A percentile compares a stretch with the other conserved stretches of the same genome.
Evolutionary conservation across 1,140 invertebrate genomes (phyloP).

Genomic region (Globodera ellingtonae): DNA sequence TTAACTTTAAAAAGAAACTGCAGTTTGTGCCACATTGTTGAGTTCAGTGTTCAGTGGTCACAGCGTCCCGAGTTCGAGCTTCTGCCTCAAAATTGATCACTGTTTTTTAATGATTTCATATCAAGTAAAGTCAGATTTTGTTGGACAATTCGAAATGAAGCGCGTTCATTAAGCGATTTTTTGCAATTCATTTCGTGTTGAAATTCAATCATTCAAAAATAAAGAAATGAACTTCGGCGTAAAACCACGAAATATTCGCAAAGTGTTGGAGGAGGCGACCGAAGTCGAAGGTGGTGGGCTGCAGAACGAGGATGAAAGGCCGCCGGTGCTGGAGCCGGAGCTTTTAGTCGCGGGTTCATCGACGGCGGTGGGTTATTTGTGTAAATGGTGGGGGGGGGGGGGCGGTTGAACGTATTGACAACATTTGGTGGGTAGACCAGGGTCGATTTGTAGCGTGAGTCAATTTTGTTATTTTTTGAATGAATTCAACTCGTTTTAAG

Average conservation of each 20-base stretch:
- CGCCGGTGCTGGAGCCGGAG: conserved; percentile 30
- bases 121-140: no score
- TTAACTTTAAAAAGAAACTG: no score
- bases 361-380: not conserved
- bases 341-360: not conserved
- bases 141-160: conserved; percentile 25
- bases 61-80: no score
- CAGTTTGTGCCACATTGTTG: no score
- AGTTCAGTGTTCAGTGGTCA: no score
- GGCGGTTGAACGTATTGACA: no score
- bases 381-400: no score
- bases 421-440: no score
- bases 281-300: conserved; percentile 17
- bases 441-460: no score
- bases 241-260: not conserved
- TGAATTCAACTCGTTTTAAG: not conserved
- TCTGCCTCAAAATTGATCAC: no score
- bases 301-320: conserved; percentile 23
- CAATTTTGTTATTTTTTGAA: not conserved
- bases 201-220: not conserved
- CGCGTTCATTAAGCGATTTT: not conserved
- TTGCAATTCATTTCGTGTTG: no score
- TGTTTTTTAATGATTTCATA: no score
- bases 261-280: not conserved
- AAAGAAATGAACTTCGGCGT: not conserved